Percentiles rank a stretch among this genome's conserved stretches.
phyloP scores from a whole-genome alignment of 1,140 invertebrate species.

The Drosophila bipectinata region DNA sequence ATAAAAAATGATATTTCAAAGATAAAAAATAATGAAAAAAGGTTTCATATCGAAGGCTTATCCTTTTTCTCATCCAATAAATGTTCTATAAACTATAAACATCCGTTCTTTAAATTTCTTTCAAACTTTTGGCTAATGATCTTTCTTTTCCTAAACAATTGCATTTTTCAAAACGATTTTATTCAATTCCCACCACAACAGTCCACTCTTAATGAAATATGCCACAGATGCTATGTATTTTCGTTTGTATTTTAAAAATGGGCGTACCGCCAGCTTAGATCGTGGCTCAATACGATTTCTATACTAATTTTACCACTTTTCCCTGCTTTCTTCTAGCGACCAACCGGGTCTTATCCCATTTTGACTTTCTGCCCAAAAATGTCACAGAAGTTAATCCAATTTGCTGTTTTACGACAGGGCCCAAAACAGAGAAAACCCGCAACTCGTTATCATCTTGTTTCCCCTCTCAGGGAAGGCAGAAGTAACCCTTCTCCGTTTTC shows the following conservation, averaged over 20 bases:
- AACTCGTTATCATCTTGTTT: slow-evolving; percentile 71
- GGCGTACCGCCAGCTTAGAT: slow-evolving; percentile 39
- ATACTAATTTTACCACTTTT: slow-evolving; percentile 54
- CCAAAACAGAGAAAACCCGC: slow-evolving; percentile 55
- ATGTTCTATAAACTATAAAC: neutral
- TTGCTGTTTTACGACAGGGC: slow-evolving; percentile 65
- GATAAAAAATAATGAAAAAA: too few species aligned
- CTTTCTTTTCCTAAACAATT: neutral
- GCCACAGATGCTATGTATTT: slow-evolving; percentile 34
- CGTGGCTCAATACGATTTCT: slow-evolving; percentile 46
- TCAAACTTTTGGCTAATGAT: slow-evolving; percentile 3
- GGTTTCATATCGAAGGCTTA: neutral
- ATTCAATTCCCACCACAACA: slow-evolving; percentile 21
- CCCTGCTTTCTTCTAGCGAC: slow-evolving; percentile 31
- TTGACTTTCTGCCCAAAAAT: slow-evolving; percentile 51
- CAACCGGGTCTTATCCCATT: slow-evolving; percentile 34
- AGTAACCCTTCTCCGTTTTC: slow-evolving; percentile 51
- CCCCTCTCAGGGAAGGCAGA: slow-evolving; percentile 16
- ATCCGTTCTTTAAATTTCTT: neutral
- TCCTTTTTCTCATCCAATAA: neutral
- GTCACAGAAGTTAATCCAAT: slow-evolving; percentile 81
- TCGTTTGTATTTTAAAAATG: slow-evolving; percentile 16
- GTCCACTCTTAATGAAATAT: slow-evolving; percentile 35
- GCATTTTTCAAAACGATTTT: neutral
- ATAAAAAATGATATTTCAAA: too few species aligned